Percentiles rank a stretch among this genome's conserved stretches.
phyloP scores from a whole-genome alignment of 2,113 vertebrate genomes.

The Cariama cristata region DNA sequence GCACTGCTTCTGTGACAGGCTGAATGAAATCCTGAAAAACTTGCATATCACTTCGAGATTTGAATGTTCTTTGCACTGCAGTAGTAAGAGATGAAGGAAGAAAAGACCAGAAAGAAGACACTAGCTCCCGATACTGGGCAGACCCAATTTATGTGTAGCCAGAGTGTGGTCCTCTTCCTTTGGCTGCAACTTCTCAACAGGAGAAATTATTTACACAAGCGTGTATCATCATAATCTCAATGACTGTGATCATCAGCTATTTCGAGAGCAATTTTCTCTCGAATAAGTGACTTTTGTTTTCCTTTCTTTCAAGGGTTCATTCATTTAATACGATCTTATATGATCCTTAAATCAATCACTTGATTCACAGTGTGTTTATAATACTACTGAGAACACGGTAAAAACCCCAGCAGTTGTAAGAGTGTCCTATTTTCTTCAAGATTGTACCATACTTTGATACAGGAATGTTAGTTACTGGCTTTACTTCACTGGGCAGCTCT shows the following conservation, averaged over 20 bases:
- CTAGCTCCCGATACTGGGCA: background rate
- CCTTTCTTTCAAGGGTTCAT: background rate
- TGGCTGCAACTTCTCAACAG: background rate
- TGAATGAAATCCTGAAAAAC: background rate
- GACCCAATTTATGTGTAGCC: background rate
- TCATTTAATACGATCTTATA: background rate
- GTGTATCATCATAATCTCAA: background rate
- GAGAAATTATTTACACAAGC: background rate
- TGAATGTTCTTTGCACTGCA: fast-evolving
- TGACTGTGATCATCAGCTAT: background rate
- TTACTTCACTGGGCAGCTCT: background rate
- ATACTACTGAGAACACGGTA: fast-evolving
- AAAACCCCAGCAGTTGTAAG: background rate
- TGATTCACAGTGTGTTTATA: background rate
- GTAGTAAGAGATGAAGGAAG: background rate
- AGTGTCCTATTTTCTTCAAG: background rate
- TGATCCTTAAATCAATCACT: background rate
- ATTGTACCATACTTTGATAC: background rate
- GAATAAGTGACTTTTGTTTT: background rate
- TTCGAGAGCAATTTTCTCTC: background rate
- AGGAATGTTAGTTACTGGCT: background rate
- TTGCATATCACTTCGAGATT: fast-evolving
- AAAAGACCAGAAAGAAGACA: background rate
- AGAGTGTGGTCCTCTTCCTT: background rate
- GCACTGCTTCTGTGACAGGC: fast-evolving